Evolutionary conservation across 2,797 vertebrate species (phyloP), one percentile per base, ranked within the genome.

Genomic region (Falco novaeseelandiae): DNA sequence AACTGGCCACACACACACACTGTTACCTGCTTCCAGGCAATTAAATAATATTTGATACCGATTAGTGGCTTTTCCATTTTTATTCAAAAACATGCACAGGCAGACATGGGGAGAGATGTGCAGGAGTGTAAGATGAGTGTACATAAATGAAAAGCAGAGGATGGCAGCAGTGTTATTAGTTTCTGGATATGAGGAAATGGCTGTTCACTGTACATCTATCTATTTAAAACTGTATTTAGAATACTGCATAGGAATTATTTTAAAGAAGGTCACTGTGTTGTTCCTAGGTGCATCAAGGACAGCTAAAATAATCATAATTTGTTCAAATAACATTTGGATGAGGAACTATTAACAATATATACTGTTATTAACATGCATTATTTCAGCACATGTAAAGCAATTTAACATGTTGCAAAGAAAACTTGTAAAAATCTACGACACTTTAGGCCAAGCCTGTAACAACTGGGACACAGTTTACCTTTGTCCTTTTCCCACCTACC

Each of bases 161-260:
- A 97, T 97, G 96, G 95, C 95, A 97, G 96, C 93, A 97, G 87
- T 76, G 91, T 76, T 96, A 92, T 77, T 97, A 59, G 74, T 95
- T 97, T 96, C 88, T 92, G 85, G 54, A 30, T 88, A 38, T 40
- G 73, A 96, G 61, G 81, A 95, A 95, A 95, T 84, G 71, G 66
- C 91, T 96, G 86, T 71, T 93, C 87, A 82, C 71, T 85, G 38
- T 36, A 70, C 30, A 38, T 38, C 36, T 38, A 25, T 69, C 65
- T 87, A 26, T 78, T 95, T 90, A 79, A 96, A 94, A 94, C 38
- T 93, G 27, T 51, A 49, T 40, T 52, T 72, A 87, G 62, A 70
- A 44, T 54, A 44, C 29, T 51, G 80, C 27, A 6, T 21, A 38
- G 38, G 42, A 94, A 76, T 70, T 73, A 42, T 83, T 95, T 94